Evolutionary conservation across 2,113 vertebrate species (phyloP), one percentile per base, ranked within the genome.

Genomic region (Stomatorhinus ivindoensis): DNA sequence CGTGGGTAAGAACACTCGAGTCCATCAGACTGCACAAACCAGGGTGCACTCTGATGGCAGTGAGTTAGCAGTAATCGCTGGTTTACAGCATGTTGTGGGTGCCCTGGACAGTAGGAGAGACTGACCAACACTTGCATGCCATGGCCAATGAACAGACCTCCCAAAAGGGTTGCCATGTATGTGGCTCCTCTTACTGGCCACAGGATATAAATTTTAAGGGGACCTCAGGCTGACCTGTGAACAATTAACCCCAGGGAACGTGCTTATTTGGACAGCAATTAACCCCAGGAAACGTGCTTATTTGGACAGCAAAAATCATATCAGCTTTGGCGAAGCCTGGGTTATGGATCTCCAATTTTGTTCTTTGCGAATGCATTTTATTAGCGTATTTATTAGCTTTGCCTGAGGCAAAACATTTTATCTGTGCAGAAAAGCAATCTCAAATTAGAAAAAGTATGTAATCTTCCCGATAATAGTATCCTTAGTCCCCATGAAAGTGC

Each of bases 281-380:
- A 9, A 86, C 48, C 42, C 21, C 83, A 86, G 44, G 44, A 24
- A 86, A 86, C 50, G 21, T 86, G 83, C 44, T 21, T 86, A 50
- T 47, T 21, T 86, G 83, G 83, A 48, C 83, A 86, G 44, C 83
- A 85, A 47, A 47, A 85, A 47, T n/a, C 80, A 83, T 85, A n/a
- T 85, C 24, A 8, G 83, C 24, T 85, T 76, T n/a, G 35, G 13
- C 31, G 42, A 80, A 80, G 73, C 31, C 73, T 80, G 11, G 35
- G 15, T 42, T 80, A 19, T 39, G 35, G 35, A 15, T 19, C 73
- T 80, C 35, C 35, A 80, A 35, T 17, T 80, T 21, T 39, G 73
- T 80, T 17, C 39, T 80, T 80, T 80, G 73, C 2, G 35, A 80
- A 42, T 80, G 19, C 15, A n/a, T 61, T 61, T 61, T 61, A 80